A percentile compares a stretch with the other conserved stretches of the same genome.
phyloP scores from a whole-genome alignment of 2,888 invertebrate genomes.

The Lasioglossum calceatum region DNA sequence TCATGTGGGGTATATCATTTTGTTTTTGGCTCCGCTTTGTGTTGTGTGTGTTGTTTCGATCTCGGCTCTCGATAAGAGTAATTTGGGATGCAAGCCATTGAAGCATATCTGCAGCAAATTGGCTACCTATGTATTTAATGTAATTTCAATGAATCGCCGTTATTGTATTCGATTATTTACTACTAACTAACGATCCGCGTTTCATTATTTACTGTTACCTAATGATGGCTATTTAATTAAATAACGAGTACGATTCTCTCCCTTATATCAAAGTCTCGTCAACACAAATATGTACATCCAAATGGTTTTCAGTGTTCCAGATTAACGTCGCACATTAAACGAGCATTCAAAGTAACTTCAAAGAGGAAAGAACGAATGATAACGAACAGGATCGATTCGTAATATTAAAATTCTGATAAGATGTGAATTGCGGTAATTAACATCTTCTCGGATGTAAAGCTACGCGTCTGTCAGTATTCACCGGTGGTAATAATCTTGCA shows the following conservation, averaged over 20 bases:
- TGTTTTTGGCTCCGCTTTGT: neutral
- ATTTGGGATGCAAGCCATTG: neutral
- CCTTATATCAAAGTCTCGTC: neutral
- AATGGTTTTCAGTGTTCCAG: neutral
- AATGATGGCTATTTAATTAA: neutral
- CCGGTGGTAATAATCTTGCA: neutral
- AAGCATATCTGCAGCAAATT: slow-evolving; percentile 4
- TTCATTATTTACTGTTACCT: neutral
- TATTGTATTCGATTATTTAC: neutral
- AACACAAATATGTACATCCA: neutral
- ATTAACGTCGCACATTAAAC: neutral
- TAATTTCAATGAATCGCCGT: neutral
- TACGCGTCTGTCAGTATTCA: neutral
- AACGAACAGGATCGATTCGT: neutral
- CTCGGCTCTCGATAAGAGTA: neutral
- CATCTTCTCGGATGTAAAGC: neutral
- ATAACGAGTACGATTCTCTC: neutral
- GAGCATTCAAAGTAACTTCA: neutral
- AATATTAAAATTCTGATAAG: neutral
- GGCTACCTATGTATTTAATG: neutral
- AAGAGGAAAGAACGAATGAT: neutral
- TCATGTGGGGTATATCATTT: neutral
- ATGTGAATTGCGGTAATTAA: neutral
- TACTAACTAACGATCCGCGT: neutral
- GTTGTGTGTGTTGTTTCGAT: neutral